These are phyloP conservation scores for Phlogophora meticulosa DNA, from an alignment of 2,888 invertebrate genomes.

Conservation along the genomic window DNA sequence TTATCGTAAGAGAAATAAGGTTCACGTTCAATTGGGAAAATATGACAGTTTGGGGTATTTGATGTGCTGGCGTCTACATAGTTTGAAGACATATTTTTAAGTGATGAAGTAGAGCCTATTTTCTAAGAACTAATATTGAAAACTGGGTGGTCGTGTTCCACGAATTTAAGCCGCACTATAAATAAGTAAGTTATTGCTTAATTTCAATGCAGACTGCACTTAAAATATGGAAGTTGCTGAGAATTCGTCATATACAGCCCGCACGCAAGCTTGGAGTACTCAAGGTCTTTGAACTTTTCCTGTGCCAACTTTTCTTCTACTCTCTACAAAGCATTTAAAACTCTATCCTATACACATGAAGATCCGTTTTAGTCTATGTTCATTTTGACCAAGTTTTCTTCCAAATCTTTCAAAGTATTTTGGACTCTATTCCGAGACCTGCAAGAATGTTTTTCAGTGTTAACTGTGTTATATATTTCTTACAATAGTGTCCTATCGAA, in stretches of 20 bases:
- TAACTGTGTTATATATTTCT: not conserved
- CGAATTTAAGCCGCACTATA: not conserved
- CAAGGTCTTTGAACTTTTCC: slow-evolving; percentile 73
- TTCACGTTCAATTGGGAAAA: too few species aligned
- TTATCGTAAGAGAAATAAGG: too few species aligned
- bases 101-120: not conserved
- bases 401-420: slow-evolving; percentile 30
- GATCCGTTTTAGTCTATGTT: slow-evolving; percentile 23
- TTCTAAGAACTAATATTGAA: not conserved
- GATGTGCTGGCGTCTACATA: too few species aligned
- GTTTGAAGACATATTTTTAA: not conserved
- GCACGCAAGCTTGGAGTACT: slow-evolving; percentile 66
- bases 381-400: slow-evolving; percentile 36
- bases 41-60: too few species aligned
- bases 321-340: slow-evolving; percentile 48
- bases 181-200: slow-evolving; percentile 16
- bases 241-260: slow-evolving; percentile 67
- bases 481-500: slow-evolving; percentile 31
- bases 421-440: not conserved
- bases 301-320: slow-evolving; percentile 72
- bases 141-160: not conserved
- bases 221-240: slow-evolving; percentile 27
- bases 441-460: slow-evolving; percentile 20
- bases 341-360: slow-evolving; percentile 37
- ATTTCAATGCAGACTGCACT: slow-evolving; percentile 24